A percentile compares a stretch with the other conserved stretches of the same genome.
Conservation (phyloP, 2,113 vertebrate species). For the Heloderma charlesbogerti region DNA sequence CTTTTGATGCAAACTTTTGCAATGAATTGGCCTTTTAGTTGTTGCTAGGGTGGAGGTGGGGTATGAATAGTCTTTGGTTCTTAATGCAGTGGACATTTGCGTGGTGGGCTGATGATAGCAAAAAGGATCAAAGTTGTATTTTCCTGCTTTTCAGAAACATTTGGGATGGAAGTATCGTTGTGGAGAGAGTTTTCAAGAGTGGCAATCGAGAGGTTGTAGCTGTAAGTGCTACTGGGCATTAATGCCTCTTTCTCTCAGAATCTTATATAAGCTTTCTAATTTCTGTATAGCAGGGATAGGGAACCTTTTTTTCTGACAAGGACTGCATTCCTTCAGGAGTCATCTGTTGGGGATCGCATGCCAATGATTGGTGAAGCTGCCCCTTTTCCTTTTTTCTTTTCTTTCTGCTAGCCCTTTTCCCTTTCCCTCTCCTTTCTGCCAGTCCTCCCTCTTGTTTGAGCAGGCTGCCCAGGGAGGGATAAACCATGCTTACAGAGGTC, state of each 20-base stretch:
- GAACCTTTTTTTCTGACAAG: neutral
- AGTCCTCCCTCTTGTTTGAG: neutral
- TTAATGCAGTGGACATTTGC: neutral
- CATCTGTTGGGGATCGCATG: neutral
- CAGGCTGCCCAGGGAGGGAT: neutral
- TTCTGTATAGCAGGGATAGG: neutral
- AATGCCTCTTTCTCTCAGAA: neutral
- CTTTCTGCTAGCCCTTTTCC: neutral
- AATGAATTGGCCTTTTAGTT: neutral
- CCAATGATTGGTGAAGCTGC: too few species aligned
- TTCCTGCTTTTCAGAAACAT: slow-evolving; percentile 86
- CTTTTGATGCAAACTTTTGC: neutral
- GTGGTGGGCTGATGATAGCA: neutral
- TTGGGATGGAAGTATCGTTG: slow-evolving; percentile 95
- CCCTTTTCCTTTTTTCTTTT: too few species aligned
- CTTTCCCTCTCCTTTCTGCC: neutral
- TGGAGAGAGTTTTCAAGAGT: slow-evolving; percentile 88
- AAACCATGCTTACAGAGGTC: neutral
- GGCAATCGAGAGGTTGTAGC: slow-evolving; percentile 86
- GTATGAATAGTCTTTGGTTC: neutral
- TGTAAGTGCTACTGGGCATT: slow-evolving; percentile 78
- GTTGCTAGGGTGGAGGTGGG: neutral
- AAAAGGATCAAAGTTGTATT: neutral
- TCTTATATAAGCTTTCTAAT: neutral
- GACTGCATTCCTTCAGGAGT: neutral